These are phyloP conservation scores for Equus przewalskii DNA, from an alignment of 2,113 vertebrate genomes.

Conservation along the genomic window DNA sequence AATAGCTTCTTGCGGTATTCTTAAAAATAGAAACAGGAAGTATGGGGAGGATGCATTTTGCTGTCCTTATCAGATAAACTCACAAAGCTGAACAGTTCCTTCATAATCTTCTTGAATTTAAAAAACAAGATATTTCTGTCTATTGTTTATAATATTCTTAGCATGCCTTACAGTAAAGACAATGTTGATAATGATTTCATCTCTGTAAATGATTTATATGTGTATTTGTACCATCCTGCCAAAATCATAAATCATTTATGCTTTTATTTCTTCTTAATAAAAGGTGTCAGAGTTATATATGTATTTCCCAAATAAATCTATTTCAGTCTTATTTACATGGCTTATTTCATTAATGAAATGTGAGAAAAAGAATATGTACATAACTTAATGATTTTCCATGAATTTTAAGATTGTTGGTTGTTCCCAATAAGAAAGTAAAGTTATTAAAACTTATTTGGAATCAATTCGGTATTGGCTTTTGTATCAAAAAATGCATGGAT, in stretches of 20 bases:
- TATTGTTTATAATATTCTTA: neutral
- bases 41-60: neutral
- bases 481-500: neutral
- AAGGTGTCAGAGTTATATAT: neutral
- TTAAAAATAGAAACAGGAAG: conserved; percentile 79
- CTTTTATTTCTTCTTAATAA: conserved; percentile 42
- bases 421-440: conserved; percentile 4
- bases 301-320: conserved; percentile 6
- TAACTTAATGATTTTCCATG: neutral
- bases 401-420: neutral
- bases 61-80: conserved; percentile 43
- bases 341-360: neutral
- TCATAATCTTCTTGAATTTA: conserved; percentile 28
- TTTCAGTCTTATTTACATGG: conserved; percentile 11
- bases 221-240: neutral
- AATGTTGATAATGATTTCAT: neutral
- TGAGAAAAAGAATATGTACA: neutral
- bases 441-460: conserved; percentile 48
- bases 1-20: neutral
- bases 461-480: conserved; percentile 42
- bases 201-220: neutral
- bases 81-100: conserved; percentile 12
- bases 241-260: conserved; percentile 44
- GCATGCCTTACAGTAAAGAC: neutral
- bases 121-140: neutral